Conservation (phyloP, 2,888 invertebrate genomes). For the Anthrax anthrax region DNA sequence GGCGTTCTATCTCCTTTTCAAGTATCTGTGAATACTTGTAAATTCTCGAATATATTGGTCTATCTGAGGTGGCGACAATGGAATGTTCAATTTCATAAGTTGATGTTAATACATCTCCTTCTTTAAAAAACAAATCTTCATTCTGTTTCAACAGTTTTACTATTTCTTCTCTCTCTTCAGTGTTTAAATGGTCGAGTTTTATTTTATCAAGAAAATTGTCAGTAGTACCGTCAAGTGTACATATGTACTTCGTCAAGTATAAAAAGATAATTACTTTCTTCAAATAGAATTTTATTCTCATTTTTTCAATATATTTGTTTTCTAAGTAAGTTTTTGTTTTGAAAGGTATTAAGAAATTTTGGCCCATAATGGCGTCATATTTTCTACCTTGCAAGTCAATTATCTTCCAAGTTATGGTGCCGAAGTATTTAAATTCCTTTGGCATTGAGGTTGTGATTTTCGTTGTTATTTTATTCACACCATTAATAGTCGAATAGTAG, state of each 20-base stretch:
- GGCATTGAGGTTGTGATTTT: slow-evolving; percentile 10
- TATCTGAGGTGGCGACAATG: slow-evolving; percentile 8
- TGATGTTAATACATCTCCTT: slow-evolving; percentile 8
- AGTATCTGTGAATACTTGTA: slow-evolving; percentile 10
- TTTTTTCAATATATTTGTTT: neutral
- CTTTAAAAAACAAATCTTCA: slow-evolving; percentile 7
- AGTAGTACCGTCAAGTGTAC: neutral
- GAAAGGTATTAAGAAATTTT: slow-evolving; percentile 1
- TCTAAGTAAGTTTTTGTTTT: slow-evolving; percentile 1
- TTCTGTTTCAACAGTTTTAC: slow-evolving; percentile 3
- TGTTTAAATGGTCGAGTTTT: neutral
- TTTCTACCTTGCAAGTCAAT: slow-evolving; percentile 6
- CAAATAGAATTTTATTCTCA: neutral
- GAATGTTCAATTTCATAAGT: slow-evolving; percentile 7
- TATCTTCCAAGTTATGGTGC: slow-evolving; percentile 9
- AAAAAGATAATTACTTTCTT: neutral
- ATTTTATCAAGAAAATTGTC: neutral
- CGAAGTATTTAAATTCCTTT: slow-evolving; percentile 10
- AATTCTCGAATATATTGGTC: slow-evolving; percentile 8
- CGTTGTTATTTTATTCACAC: slow-evolving; percentile 8
- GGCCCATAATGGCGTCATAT: slow-evolving; percentile 2
- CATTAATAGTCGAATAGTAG: slow-evolving; percentile 9
- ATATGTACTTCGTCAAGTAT: neutral
- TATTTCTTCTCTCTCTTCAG: neutral
- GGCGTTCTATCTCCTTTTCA: slow-evolving; percentile 10